Conservation (phyloP, 2,797 vertebrate genomes). For the Hemitrygon akajei region DNA sequence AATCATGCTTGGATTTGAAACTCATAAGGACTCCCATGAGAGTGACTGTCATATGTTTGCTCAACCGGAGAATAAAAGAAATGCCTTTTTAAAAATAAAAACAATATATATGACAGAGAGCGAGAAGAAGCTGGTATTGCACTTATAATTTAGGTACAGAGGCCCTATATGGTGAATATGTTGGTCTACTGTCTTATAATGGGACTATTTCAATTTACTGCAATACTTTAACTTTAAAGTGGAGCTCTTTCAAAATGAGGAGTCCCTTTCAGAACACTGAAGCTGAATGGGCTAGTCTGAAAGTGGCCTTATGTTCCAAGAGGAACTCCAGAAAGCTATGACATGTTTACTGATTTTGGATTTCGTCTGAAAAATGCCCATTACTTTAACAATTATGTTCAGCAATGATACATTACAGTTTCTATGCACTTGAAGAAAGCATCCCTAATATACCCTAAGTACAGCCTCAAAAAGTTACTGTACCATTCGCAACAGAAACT, state of each 20-base stretch:
- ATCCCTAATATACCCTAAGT: neutral
- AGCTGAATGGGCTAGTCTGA: too few species aligned
- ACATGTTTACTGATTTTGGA: neutral
- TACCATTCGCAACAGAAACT: neutral
- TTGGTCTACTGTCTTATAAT: neutral
- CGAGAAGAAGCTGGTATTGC: neutral
- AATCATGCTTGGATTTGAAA: neutral
- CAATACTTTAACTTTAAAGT: neutral
- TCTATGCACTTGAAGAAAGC: neutral
- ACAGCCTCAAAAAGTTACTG: neutral
- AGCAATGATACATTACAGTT: neutral
- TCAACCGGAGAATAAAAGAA: neutral
- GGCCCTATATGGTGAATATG: neutral
- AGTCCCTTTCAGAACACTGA: too few species aligned
- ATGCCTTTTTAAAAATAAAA: neutral
- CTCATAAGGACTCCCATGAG: neutral
- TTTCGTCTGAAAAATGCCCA: neutral
- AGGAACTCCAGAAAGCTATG: neutral
- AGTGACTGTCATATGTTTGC: neutral
- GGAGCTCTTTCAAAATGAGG: neutral
- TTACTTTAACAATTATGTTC: neutral
- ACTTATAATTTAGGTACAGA: neutral
- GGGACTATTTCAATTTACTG: neutral
- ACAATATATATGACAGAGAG: neutral
- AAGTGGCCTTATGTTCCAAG: neutral